Evolutionary conservation across 2,113 vertebrate genomes (phyloP).

Genomic region (Coracopsis vasa): DNA sequence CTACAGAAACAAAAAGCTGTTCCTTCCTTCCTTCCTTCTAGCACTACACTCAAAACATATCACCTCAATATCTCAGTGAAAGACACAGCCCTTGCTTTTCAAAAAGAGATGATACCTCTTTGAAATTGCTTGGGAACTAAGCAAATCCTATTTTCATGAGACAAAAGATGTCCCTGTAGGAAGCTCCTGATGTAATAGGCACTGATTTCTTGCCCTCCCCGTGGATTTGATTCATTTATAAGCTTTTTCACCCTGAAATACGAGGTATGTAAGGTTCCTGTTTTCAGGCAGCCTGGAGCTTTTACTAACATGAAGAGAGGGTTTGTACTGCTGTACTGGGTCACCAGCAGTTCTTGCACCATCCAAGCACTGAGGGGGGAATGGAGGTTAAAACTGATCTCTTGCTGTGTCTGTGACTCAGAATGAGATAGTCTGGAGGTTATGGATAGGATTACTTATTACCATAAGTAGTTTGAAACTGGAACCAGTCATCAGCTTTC

Average conservation of each 20-base stretch:
- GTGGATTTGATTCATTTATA: neutral
- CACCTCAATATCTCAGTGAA: neutral
- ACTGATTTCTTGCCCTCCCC: neutral
- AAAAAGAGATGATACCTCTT: neutral
- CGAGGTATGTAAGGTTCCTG: neutral
- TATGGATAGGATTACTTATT: neutral
- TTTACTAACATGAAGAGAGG: neutral
- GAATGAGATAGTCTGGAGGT: neutral
- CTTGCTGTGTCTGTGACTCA: neutral
- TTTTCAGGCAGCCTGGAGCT: neutral
- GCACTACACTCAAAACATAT: neutral
- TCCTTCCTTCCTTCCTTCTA: constrained; percentile 4
- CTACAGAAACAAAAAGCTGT: neutral
- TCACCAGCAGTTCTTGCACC: neutral
- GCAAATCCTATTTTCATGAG: neutral
- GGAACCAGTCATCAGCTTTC: neutral
- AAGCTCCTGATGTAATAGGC: neutral
- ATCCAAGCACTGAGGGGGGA: neutral
- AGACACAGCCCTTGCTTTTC: neutral
- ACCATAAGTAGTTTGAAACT: neutral
- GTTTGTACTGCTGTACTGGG: neutral
- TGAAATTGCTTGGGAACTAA: neutral
- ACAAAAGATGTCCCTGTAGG: neutral
- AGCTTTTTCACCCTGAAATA: neutral
- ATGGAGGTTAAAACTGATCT: neutral